Percentiles rank a stretch among this genome's conserved stretches.
These are phyloP conservation scores for Erebia ligea DNA, from an alignment of 2,888 invertebrate species.

Conservation along the genomic window DNA sequence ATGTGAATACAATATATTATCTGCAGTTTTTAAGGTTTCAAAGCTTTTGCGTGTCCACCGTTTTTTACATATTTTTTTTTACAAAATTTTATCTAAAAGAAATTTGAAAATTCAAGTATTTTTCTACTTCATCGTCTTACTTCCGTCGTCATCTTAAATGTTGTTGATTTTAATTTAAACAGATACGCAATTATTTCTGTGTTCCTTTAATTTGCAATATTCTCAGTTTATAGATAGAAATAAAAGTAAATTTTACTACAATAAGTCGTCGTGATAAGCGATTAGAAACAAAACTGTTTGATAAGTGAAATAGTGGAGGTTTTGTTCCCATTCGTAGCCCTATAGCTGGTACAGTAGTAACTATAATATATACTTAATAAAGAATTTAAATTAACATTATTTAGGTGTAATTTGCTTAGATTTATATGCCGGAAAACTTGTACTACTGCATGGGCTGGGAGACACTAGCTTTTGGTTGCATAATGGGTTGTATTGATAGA, in stretches of 20 bases:
- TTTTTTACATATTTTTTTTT: neutral
- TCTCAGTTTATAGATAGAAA: neutral
- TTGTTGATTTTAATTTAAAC: neutral
- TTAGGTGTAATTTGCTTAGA: neutral
- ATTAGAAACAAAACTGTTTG: neutral
- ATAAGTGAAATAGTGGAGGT: neutral
- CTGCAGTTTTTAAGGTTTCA: neutral
- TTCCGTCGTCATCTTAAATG: too few species aligned
- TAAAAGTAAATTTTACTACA: neutral
- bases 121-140: neutral
- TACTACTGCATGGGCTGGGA: constrained; percentile 65
- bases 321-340: neutral
- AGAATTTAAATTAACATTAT: neutral
- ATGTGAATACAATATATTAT: neutral
- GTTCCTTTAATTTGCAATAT: neutral
- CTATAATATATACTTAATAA: neutral
- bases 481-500: constrained; percentile 29
- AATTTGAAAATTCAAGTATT: neutral
- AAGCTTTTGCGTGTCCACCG: neutral
- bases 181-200: neutral
- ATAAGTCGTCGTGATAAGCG: neutral
- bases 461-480: constrained; percentile 78
- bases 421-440: neutral
- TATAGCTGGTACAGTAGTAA: neutral
- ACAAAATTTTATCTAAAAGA: neutral